These are phyloP conservation scores for Drosophila lacteicornis DNA, from an alignment of 1,140 invertebrate genomes.

Conservation along the genomic window DNA sequence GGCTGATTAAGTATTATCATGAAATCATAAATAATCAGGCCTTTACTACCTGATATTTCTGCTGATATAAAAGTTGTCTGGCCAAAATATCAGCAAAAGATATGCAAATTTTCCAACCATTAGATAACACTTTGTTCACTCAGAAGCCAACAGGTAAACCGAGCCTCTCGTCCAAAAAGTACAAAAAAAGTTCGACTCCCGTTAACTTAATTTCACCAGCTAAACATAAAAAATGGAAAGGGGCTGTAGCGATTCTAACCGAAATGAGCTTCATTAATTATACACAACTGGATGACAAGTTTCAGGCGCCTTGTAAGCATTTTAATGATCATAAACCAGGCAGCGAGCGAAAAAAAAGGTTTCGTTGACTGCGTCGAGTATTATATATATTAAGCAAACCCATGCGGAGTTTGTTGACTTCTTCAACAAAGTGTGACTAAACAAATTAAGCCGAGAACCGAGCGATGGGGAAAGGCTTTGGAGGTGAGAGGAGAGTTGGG, in stretches of 20 bases:
- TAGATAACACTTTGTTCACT: slow-evolving; percentile 2
- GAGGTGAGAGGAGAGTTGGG: neutral
- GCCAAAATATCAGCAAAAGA: neutral
- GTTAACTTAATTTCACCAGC: slow-evolving; percentile 29
- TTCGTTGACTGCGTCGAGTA: slow-evolving; percentile 45
- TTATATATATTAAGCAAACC: slow-evolving; percentile 65
- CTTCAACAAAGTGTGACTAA: slow-evolving; percentile 82
- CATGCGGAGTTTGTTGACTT: slow-evolving; percentile 81
- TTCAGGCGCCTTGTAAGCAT: slow-evolving; percentile 57
- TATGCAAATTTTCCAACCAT: neutral
- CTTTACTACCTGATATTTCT: neutral
- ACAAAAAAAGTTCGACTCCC: slow-evolving; percentile 1
- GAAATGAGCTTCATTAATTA: slow-evolving; percentile 72
- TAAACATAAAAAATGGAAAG: slow-evolving; percentile 16
- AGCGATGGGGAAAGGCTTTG: neutral
- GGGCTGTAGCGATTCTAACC: slow-evolving; percentile 31
- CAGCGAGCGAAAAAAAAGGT: slow-evolving; percentile 27
- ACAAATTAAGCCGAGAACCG: slow-evolving; percentile 77
- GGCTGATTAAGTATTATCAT: neutral
- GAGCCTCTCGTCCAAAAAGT: neutral
- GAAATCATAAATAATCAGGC: slow-evolving; percentile 1
- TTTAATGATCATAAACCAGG: slow-evolving; percentile 68
- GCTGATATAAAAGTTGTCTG: neutral
- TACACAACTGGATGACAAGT: slow-evolving; percentile 67
- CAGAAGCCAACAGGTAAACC: slow-evolving; percentile 21